Percentiles rank a stretch among this genome's conserved stretches.
phyloP scores from a whole-genome alignment of 2,113 vertebrate genomes.

The Anser cygnoides region DNA sequence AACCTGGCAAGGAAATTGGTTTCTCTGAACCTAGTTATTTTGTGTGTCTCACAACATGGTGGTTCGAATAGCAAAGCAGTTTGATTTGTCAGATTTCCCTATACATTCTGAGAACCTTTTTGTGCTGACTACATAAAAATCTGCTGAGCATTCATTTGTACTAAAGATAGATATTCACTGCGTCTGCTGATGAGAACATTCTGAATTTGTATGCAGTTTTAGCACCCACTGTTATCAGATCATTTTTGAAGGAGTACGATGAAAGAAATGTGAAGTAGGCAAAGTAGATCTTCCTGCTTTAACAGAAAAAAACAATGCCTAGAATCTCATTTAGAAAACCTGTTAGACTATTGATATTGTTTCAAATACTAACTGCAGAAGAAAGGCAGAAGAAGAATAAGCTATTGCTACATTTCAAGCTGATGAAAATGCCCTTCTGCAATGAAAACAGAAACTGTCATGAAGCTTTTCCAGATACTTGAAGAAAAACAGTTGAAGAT shows the following conservation, averaged over 20 bases:
- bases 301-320: not conserved
- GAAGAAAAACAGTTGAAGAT: not conserved
- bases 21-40: not conserved
- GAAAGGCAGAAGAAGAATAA: constrained; percentile 10
- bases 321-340: not conserved
- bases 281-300: not conserved
- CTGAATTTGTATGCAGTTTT: constrained; percentile 41
- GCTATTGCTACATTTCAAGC: not conserved
- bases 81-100: constrained; percentile 19
- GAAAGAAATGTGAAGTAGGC: constrained; percentile 7
- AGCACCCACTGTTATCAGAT: constrained; percentile 47
- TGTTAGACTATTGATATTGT: not conserved
- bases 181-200: constrained; percentile 47
- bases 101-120: not conserved
- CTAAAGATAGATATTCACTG: constrained; percentile 60
- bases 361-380: not conserved
- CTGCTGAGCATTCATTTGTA: constrained; percentile 39
- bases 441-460: not conserved
- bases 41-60: not conserved
- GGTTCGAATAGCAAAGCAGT: not conserved
- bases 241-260: constrained; percentile 34
- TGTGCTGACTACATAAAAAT: constrained; percentile 55
- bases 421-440: not conserved
- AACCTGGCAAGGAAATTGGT: not conserved
- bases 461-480: not conserved